Evolutionary conservation across 1,140 invertebrate species (phyloP).

Genomic region (Cotesia glomerata): DNA sequence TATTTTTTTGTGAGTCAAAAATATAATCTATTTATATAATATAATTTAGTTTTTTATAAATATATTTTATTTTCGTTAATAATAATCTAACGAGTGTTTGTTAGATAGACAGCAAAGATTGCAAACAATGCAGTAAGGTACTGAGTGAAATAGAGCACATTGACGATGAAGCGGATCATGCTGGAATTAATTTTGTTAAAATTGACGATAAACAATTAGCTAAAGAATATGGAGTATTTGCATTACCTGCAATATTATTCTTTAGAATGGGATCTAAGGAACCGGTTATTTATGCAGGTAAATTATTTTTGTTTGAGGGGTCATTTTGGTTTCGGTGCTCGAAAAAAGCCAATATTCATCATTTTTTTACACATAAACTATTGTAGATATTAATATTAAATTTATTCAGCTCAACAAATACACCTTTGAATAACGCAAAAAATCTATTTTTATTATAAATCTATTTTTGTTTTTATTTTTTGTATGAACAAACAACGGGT

Average conservation of each 20-base stretch:
- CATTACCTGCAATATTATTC: slow-evolving; percentile 87
- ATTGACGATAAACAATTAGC: slow-evolving; percentile 87
- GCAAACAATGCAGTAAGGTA: slow-evolving; percentile 90
- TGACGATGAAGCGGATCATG: slow-evolving; percentile 90
- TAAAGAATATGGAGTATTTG: slow-evolving; percentile 86
- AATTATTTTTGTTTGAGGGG: background rate
- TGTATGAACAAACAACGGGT: too few species aligned
- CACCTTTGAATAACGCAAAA: too few species aligned
- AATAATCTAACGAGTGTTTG: slow-evolving; percentile 25
- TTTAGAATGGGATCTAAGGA: slow-evolving; percentile 88
- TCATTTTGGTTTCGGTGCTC: too few species aligned
- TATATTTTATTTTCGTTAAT: slow-evolving; percentile 9
- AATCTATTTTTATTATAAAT: too few species aligned
- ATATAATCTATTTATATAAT: slow-evolving; percentile 5
- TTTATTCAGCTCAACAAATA: too few species aligned
- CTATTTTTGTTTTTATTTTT: background rate
- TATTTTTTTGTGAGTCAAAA: slow-evolving; percentile 87
- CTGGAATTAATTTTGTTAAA: slow-evolving; percentile 92
- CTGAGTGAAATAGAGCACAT: slow-evolving; percentile 90
- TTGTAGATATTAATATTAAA: too few species aligned
- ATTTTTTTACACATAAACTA: too few species aligned
- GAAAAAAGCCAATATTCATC: too few species aligned
- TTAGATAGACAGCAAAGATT: slow-evolving; percentile 88
- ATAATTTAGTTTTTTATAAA: background rate
- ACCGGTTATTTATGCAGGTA: slow-evolving; percentile 92